phyloP scores from a whole-genome alignment of 2,797 vertebrate species.

The Phoeniculus purpureus region DNA sequence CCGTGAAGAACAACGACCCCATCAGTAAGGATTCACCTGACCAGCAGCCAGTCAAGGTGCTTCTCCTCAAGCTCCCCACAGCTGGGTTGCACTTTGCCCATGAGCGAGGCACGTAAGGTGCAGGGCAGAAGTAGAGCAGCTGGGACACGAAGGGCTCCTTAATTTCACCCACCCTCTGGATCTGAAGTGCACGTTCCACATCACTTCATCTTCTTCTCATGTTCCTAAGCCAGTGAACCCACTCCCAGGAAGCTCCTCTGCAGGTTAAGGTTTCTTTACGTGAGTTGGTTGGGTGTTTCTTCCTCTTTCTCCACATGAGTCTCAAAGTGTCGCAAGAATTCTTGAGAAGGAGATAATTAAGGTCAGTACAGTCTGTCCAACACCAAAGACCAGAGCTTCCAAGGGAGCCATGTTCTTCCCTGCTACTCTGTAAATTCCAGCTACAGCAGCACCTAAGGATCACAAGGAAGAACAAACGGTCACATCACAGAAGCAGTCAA shows the following conservation, averaged over 20 bases:
- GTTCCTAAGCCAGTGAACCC: not conserved
- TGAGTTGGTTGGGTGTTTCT: not conserved
- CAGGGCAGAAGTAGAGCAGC: constrained; percentile 75
- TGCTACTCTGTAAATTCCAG: constrained; percentile 95
- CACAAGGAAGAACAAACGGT: constrained; percentile 11
- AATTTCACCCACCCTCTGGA: constrained; percentile 40
- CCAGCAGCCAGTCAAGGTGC: constrained; percentile 74
- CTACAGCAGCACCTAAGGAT: constrained; percentile 89
- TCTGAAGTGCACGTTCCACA: constrained; percentile 14
- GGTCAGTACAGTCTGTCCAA: constrained; percentile 92
- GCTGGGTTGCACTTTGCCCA: constrained; percentile 57
- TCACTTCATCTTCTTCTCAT: not conserved
- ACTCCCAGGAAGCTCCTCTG: constrained; percentile 35
- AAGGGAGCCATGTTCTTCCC: constrained; percentile 96
- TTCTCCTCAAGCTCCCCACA: constrained; percentile 5
- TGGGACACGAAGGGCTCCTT: constrained; percentile 68
- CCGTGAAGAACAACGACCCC: constrained; percentile 42
- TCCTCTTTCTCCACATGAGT: not conserved
- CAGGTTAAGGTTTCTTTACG: constrained; percentile 32
- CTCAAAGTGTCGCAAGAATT: constrained; percentile 92
- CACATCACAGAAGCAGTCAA: not conserved
- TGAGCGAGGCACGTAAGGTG: constrained; percentile 74
- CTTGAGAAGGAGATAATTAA: constrained; percentile 94
- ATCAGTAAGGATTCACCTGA: constrained; percentile 36
- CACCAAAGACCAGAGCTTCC: constrained; percentile 93